Evolutionary conservation across 2,888 invertebrate species (phyloP).

Genomic region (Salticus scenicus): DNA sequence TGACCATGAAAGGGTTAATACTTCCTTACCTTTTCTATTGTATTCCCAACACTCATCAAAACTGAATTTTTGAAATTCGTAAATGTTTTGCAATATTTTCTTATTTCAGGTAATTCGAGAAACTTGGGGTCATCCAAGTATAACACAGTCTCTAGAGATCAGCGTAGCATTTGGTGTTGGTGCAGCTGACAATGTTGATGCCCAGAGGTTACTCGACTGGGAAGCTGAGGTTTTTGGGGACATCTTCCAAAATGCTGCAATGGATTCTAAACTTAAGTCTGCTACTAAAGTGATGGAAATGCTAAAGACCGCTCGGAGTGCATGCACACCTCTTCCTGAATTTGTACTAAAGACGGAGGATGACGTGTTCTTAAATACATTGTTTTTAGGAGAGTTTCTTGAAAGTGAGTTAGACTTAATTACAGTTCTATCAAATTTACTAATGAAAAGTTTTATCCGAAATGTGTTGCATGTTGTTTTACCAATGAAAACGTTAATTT

Average conservation of each 20-base stretch:
- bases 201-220: slow-evolving; percentile 31
- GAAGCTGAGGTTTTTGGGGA: slow-evolving; percentile 44
- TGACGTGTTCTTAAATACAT: slow-evolving; percentile 49
- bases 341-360: slow-evolving; percentile 48
- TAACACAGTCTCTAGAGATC: slow-evolving; percentile 20
- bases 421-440: too few species aligned
- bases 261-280: not conserved
- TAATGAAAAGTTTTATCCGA: too few species aligned
- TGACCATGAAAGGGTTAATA: too few species aligned
- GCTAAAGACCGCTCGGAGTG: not conserved
- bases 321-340: not conserved
- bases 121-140: slow-evolving; percentile 45
- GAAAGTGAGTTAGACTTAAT: slow-evolving; percentile 2
- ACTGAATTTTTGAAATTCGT: too few species aligned
- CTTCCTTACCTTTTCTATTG: too few species aligned
- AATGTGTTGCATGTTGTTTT: too few species aligned
- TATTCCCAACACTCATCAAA: too few species aligned
- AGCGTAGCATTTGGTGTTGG: slow-evolving; percentile 32
- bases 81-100: too few species aligned
- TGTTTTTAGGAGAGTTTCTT: slow-evolving; percentile 30
- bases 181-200: not conserved
- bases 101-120: slow-evolving; percentile 45
- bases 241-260: not conserved
- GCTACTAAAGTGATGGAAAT: not conserved
- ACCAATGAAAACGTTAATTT: too few species aligned